phyloP scores from a whole-genome alignment of 2,113 vertebrate genomes.

The Micronisus gabar region DNA sequence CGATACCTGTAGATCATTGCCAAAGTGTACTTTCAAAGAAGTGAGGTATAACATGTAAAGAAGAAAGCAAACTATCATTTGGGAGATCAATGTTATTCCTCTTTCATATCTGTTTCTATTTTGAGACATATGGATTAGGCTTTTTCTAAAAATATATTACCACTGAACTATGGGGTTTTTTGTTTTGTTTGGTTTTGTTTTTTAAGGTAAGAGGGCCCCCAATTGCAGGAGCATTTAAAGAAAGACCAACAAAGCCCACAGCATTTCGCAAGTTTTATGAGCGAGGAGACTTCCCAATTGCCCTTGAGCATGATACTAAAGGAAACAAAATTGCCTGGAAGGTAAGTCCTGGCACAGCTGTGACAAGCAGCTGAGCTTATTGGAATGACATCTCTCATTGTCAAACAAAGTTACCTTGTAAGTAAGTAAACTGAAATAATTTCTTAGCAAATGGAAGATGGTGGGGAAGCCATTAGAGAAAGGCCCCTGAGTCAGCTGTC shows the following conservation, averaged over 20 bases:
- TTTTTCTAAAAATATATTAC: neutral
- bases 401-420: slow-evolving; percentile 55
- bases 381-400: slow-evolving; percentile 61
- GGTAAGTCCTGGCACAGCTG: slow-evolving; percentile 80
- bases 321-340: slow-evolving; percentile 93
- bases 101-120: neutral
- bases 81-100: neutral
- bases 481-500: slow-evolving; percentile 63
- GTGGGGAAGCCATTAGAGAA: slow-evolving; percentile 42
- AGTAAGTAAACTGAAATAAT: slow-evolving; percentile 67
- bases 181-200: neutral
- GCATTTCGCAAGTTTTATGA: slow-evolving; percentile 90
- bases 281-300: slow-evolving; percentile 89
- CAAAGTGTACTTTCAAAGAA: neutral
- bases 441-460: slow-evolving; percentile 57
- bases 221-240: slow-evolving; percentile 82
- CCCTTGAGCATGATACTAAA: slow-evolving; percentile 81
- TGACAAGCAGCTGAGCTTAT: slow-evolving; percentile 45
- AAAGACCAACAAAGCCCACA: slow-evolving; percentile 84
- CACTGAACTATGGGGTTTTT: neutral
- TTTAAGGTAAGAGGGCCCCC: slow-evolving; percentile 89
- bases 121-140: neutral
- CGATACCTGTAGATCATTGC: neutral
- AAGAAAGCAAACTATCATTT: neutral
- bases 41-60: neutral